Base-by-base conservation (phyloP, 2,797 vertebrate species). In the Betta splendens region DNA sequence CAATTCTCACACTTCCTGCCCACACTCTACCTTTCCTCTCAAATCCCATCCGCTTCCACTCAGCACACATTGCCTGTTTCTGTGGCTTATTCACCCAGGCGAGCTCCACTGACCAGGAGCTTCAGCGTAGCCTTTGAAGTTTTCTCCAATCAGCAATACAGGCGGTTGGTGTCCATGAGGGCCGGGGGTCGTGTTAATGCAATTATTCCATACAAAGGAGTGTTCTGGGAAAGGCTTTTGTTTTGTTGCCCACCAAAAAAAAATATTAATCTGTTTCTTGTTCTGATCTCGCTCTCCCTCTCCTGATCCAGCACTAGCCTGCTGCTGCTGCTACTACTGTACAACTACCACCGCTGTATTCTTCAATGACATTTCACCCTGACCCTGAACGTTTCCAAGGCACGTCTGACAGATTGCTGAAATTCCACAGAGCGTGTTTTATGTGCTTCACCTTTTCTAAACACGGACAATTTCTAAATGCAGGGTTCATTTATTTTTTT, bases 121-220 rank as follows among this genome's bases (percentile, higher is more conserved):
- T 73, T 53, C 60, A 54, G 38, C 7, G 11, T 11, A 51, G 66
- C 77, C 79, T 88, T 89, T 84, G 83, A 87, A 83, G 86, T 85
- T 83, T 11, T 10, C 60, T 64, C 45, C 77, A 73, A 83, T 88
- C 78, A 75, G 70, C 69, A 25, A 21, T 9, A 16, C 59, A 66
- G 75, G 81, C 73, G 67, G 67, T 73, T 39, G 53, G 53, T 0
- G 5, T 17, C 10, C 25, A 29, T 13, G 16, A 39, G 10, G 26
- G 29, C 9, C 28, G 18, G 12, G 70, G 73, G 71, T 72, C 50
- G 55, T 80, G 49, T 66, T 42, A 80, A 86, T 82, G 77, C 64
- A 87, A 83, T 84, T 78, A 45, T 54, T 55, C 53, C 64, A 57
- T 50, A 72, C 59, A 66, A 73, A 81, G 70, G 70, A 63, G 69